Conservation (phyloP, 2,113 vertebrate genomes). For the Rhea americana region DNA sequence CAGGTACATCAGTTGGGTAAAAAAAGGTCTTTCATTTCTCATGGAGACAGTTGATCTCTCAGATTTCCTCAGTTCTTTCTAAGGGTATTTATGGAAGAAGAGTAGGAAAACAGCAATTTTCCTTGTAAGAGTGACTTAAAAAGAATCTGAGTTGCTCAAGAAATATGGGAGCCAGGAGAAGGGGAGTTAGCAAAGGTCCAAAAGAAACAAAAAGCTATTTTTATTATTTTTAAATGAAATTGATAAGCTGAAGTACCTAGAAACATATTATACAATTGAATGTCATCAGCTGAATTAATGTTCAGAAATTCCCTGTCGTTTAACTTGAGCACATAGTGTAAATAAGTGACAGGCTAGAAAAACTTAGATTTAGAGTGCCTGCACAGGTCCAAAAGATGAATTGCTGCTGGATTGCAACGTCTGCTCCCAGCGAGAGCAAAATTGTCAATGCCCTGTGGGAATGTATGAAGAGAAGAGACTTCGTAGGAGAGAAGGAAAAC, state of each 20-base stretch:
- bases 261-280: neutral
- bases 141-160: neutral
- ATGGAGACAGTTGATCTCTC: neutral
- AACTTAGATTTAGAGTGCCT: neutral
- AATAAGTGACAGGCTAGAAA: neutral
- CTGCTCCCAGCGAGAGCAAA: fast-evolving
- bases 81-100: neutral
- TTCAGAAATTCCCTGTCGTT: neutral
- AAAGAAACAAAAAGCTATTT: neutral
- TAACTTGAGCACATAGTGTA: neutral
- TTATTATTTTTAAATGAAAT: neutral
- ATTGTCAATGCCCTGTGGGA: fast-evolving
- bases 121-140: neutral
- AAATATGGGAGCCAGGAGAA: neutral
- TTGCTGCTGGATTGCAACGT: neutral
- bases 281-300: neutral
- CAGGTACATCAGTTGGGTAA: neutral
- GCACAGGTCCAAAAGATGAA: neutral
- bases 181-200: neutral
- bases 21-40: neutral
- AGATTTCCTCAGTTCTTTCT: neutral
- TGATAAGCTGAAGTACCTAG: neutral
- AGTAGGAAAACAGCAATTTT: neutral
- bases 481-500: neutral
- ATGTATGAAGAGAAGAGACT: fast-evolving